Evolutionary conservation across 2,797 vertebrate genomes (phyloP).

Genomic region (Acanthornis magna): DNA sequence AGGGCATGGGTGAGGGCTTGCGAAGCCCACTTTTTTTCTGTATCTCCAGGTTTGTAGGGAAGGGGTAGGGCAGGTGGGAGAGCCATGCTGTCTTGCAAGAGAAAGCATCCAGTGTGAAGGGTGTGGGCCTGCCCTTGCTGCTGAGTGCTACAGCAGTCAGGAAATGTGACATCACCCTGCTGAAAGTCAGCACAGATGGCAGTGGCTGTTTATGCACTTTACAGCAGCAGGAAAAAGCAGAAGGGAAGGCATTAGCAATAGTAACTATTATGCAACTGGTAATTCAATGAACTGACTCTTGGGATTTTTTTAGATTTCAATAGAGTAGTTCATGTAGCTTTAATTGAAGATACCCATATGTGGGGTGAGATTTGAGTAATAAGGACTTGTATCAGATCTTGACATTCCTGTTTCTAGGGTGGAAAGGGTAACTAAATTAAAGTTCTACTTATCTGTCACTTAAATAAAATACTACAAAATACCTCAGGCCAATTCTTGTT

Average conservation of each 20-base stretch:
- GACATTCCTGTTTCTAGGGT: background rate
- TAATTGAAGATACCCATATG: background rate
- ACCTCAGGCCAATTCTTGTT: background rate
- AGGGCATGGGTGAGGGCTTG: background rate
- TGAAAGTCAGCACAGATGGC: background rate
- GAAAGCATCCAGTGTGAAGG: background rate
- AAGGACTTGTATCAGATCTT: background rate
- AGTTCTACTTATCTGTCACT: background rate
- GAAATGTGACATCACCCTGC: background rate
- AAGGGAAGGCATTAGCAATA: background rate
- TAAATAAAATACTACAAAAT: background rate
- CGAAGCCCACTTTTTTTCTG: background rate
- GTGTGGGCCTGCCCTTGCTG: background rate
- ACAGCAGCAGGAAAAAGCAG: background rate
- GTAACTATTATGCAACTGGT: background rate
- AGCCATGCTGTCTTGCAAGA: background rate
- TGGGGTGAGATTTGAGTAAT: background rate
- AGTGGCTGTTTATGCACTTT: background rate
- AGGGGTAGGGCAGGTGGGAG: background rate
- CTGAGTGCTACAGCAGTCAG: accelerated
- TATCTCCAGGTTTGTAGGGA: background rate
- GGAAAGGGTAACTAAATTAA: background rate
- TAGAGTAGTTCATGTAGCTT: background rate
- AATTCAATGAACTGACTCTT: background rate
- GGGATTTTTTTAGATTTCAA: background rate